Base-by-base conservation (phyloP, 2,797 vertebrate species). In the Acanthopagrus latus region DNA sequence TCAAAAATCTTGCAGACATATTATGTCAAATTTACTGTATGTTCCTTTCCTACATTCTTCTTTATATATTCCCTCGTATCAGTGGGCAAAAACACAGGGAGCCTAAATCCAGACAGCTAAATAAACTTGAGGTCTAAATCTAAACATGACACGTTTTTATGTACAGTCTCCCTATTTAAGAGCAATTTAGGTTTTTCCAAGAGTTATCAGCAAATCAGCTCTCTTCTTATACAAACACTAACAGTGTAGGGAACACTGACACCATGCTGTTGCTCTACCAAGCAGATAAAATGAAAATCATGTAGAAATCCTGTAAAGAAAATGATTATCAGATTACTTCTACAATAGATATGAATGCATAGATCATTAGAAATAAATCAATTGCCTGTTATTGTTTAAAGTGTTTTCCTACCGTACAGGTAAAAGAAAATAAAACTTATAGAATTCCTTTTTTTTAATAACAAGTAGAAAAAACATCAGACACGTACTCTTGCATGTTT, bases 401-500 rank as follows among this genome's bases (percentile, higher is more conserved):
- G 50, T 11, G 3, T 23, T 13, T 7, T 11, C 50, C 50, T 11
- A 3, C n/a, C 21, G 9, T 25, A 2, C 2, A 54, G 17, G 46
- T 16, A 47, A 47, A 23, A 5, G 9, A 48, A 48, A 8, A 29
- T 5, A 29, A 38, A 38, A 38, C 33, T 1, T 5, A 29, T 4
- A 17, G 20, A n/a, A 51, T 51, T 51, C n/a, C n/a, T 52, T 21
- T n/a, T n/a, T 21, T 23, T 54, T 25, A 13, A 27, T 9, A 18
- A 4, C 2, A 29, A 17, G 20, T 23, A 20, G n/a, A 5, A 23
- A 21, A n/a, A 74, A 56, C 16, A 5, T 2, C 5, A 0, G 4
- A 43, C 2, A 59, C 76, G 68, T 48, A 89, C 85, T 83, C 3
- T 85, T 50, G 27, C 89, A 90, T 5, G 9, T 89, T 91, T 95